Conservation (phyloP, 2,113 vertebrate species). For the Pseudolaguvia tuberculata region DNA sequence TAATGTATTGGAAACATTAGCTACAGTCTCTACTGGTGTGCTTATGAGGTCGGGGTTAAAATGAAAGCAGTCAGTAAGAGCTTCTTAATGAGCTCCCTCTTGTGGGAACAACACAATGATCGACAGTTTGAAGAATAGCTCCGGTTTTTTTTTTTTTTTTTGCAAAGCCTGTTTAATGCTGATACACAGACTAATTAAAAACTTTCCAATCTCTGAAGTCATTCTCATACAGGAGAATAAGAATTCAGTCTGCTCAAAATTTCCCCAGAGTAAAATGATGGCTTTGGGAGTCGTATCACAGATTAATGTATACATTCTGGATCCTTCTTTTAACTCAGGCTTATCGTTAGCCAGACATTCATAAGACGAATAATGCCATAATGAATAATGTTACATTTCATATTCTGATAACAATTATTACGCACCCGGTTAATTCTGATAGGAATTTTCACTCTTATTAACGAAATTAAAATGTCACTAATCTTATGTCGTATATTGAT, state of each 20-base stretch:
- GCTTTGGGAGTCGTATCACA: no score
- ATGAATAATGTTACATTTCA: no score
- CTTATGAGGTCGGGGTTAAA: background rate
- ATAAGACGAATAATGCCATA: no score
- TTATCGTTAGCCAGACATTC: no score
- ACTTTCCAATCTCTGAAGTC: background rate
- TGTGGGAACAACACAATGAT: constrained; percentile 21
- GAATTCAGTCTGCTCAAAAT: background rate
- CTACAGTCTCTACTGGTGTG: background rate
- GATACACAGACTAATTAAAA: constrained; percentile 2
- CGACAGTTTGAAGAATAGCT: background rate
- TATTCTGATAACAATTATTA: background rate
- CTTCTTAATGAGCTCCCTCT: constrained; percentile 38
- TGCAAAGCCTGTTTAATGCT: background rate
- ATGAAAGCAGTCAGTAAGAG: background rate
- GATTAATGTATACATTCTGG: no score
- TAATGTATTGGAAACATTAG: background rate
- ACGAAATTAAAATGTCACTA: no score
- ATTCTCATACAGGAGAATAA: background rate
- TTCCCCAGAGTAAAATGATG: background rate
- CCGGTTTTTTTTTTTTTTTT: no score
- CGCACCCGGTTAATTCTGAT: background rate
- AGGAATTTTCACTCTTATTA: no score
- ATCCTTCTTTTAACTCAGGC: no score
- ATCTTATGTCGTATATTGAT: no score